phyloP scores from a whole-genome alignment of 2,113 vertebrate species.

The Jacana jacana region DNA sequence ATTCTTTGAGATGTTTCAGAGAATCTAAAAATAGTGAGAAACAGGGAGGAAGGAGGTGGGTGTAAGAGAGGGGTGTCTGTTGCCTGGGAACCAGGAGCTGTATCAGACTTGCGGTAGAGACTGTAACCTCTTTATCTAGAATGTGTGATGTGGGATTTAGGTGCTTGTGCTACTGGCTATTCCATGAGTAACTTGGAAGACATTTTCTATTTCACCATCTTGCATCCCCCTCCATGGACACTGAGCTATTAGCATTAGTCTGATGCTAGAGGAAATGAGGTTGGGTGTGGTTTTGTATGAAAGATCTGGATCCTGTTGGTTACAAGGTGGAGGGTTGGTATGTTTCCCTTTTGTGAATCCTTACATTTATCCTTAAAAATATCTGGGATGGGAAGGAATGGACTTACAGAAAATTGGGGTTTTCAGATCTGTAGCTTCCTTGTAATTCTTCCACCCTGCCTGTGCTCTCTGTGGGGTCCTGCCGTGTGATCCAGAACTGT shows the following conservation, averaged over 20 bases:
- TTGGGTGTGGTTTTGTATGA: neutral
- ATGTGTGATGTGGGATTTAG: neutral
- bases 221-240: neutral
- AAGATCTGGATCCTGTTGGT: neutral
- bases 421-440: neutral
- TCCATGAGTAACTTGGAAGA: neutral
- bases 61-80: neutral
- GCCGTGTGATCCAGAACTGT: accelerated
- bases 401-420: neutral
- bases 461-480: neutral
- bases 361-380: neutral
- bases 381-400: neutral
- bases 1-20: neutral
- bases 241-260: neutral
- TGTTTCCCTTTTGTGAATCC: neutral
- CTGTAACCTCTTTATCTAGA: neutral
- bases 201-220: neutral
- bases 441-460: neutral
- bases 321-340: neutral
- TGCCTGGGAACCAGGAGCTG: neutral
- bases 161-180: neutral
- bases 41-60: neutral
- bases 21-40: neutral
- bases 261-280: neutral
- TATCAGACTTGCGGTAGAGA: neutral